Base-by-base conservation (phyloP, 1,140 invertebrate genomes). In the Drosophila ercepeae region DNA sequence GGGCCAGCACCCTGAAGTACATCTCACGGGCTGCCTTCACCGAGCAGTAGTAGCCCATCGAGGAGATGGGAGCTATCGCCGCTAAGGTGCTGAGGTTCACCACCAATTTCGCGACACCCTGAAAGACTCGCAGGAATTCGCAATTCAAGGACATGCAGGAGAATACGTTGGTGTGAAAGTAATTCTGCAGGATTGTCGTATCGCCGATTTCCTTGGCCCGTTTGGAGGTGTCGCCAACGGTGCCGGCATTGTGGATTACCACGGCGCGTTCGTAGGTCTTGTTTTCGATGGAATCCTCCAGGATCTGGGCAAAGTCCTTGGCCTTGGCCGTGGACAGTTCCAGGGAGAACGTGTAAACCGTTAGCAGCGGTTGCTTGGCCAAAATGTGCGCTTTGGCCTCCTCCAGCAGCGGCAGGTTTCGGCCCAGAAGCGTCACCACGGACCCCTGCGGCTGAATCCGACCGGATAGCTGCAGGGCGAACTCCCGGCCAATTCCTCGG, bases 21-120 rank as follows among this genome's bases (percentile, higher is more conserved):
- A 98, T 97, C 83, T 99, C 97, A 49, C 98, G 92, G n/a, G 96
- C 95, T 11, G 98, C 97, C 93, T 97, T 98, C 45, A 96, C 97
- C 63, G 95, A 93, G 21, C 97, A 96, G 91, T 99, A 98, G 86
- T 96, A 94, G 5, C 94, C 93, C 92, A 96, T 92, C 4, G 95
- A 95, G 76, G 95, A 93, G 82, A 95, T 94, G 0, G 97, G 95
- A 79, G 96, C 91, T 9, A 97, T 91, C 7, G 94, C 97, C 75
- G 94, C 95, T 21, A 98, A 91, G 1, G 98, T 99, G 23, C 97
- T 97, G 2, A 99, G 95, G 86, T 99, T 98, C 0, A 99, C 94
- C 18, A 98, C 93, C 36, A 94, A 84, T 81, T 94, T 91, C 51
- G 89, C 64, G 53, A 92, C 71, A 14, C 91, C 78, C 61, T 91